phyloP scores from a whole-genome alignment of 2,113 vertebrate species.

The Varanus salvator region DNA sequence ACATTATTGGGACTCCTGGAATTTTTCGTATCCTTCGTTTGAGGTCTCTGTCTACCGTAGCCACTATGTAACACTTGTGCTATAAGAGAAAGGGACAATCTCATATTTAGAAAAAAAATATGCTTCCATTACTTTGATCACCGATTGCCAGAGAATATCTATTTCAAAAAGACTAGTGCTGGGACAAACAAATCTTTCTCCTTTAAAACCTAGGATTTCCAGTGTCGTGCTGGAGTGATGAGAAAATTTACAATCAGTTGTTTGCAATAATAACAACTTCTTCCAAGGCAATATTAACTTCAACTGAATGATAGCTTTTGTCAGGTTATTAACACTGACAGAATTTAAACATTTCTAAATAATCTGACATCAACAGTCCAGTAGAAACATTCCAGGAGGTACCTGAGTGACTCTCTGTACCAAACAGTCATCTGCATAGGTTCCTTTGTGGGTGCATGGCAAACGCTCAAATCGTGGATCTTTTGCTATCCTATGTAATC shows the following conservation, averaged over 20 bases:
- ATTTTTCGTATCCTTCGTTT: conserved; percentile 96
- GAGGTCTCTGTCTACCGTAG: conserved; percentile 96
- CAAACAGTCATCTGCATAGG: conserved; percentile 97
- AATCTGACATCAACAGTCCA: neutral
- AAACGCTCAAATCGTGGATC: conserved; percentile 95
- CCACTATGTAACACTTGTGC: conserved; percentile 99
- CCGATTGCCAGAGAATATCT: rapidly evolving
- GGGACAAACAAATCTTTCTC: neutral
- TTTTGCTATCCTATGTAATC: conserved; percentile 89
- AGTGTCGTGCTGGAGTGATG: neutral
- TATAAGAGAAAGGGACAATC: conserved; percentile 54
- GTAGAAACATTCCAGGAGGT: conserved; percentile 46
- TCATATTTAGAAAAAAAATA: neutral
- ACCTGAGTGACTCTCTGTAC: conserved; percentile 98
- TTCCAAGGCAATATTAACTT: neutral
- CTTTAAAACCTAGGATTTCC: neutral
- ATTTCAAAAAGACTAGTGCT: neutral
- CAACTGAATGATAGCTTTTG: conserved; percentile 14
- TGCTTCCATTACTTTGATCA: neutral
- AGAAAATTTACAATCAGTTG: neutral
- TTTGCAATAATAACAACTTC: neutral
- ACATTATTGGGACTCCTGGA: conserved; percentile 98
- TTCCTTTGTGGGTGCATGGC: conserved; percentile 94
- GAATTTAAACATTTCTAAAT: conserved; percentile 5
- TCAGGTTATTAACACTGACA: conserved; percentile 29